phyloP scores from a whole-genome alignment of 2,113 vertebrate genomes.

The Xenotilapia leptura region DNA sequence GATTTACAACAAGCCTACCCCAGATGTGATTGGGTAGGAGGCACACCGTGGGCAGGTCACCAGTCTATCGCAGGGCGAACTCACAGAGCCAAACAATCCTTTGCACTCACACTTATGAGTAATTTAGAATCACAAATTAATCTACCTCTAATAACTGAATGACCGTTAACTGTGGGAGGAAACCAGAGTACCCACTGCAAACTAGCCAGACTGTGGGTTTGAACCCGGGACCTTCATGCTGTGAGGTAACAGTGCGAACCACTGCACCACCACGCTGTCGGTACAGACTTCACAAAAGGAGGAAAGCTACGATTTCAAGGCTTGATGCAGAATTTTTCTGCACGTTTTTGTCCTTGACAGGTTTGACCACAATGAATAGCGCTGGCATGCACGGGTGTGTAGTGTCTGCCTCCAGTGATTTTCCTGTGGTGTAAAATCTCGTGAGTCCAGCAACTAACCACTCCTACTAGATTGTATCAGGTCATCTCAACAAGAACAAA shows the following conservation, averaged over 20 bases:
- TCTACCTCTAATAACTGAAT: fast-evolving
- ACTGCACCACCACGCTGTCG: not conserved
- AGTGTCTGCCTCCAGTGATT: fast-evolving
- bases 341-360: not conserved
- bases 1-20: not conserved
- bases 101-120: not conserved
- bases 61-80: not conserved
- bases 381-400: not conserved
- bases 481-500: not conserved
- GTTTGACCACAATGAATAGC: fast-evolving
- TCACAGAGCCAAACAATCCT: fast-evolving
- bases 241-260: not conserved
- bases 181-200: not conserved
- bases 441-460: not conserved
- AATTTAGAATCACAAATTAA: not conserved
- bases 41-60: not conserved
- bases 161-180: not conserved
- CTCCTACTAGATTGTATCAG: not conserved
- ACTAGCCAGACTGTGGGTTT: not conserved
- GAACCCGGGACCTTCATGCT: not conserved
- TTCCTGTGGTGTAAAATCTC: not conserved
- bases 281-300: not conserved
- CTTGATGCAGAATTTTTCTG: not conserved
- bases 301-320: fast-evolving
- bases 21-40: not conserved